These are phyloP conservation scores for Cervus canadensis DNA, from an alignment of 2,113 vertebrate species.

Conservation along the genomic window DNA sequence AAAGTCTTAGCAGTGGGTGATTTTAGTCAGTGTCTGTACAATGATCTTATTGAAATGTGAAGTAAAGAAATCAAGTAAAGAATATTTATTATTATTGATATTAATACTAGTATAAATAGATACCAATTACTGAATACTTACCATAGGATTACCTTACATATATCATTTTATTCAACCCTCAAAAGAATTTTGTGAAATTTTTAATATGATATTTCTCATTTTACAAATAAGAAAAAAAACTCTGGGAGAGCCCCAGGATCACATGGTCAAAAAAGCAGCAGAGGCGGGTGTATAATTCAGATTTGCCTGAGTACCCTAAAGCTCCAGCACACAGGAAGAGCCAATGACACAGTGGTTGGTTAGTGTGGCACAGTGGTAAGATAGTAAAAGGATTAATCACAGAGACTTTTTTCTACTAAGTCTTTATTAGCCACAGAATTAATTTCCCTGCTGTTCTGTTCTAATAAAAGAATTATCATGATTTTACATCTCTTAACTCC, in stretches of 20 bases:
- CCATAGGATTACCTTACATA: not conserved
- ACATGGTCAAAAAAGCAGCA: not conserved
- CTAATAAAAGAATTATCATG: not conserved
- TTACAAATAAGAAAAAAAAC: not conserved
- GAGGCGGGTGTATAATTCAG: not conserved
- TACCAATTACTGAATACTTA: not conserved
- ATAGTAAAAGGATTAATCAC: not conserved
- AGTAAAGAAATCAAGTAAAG: not conserved
- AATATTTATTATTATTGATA: not conserved
- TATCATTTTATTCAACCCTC: not conserved
- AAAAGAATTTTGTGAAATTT: not conserved
- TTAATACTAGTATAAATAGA: not conserved
- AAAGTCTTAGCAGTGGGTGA: not conserved
- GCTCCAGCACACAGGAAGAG: not conserved
- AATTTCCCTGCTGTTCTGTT: not conserved
- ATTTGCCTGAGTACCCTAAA: not conserved
- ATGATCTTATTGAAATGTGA: not conserved
- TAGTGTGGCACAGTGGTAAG: not conserved
- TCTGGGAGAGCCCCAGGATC: not conserved
- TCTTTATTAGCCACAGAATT: not conserved
- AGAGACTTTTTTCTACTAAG: not conserved
- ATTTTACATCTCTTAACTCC: not conserved
- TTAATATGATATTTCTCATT: not conserved
- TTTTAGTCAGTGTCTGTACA: not conserved
- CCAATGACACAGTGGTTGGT: not conserved